Evolutionary conservation across 2,888 invertebrate genomes (phyloP).

Genomic region (Eugnorisma glareosa): DNA sequence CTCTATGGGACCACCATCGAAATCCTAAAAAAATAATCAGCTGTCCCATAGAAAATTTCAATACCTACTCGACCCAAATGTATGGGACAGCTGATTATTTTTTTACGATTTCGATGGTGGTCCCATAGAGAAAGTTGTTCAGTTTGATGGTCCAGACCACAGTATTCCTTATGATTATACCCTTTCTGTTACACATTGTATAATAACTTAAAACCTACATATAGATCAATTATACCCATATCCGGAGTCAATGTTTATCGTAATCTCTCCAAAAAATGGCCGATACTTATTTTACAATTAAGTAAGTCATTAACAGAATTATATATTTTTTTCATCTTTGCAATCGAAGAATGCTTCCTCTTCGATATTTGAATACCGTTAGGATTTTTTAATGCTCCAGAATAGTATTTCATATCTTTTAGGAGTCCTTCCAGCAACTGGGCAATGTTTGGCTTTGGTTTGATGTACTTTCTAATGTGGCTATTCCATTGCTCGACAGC

Average conservation of each 20-base stretch:
- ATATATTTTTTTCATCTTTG: neutral
- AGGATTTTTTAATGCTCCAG: constrained; percentile 21
- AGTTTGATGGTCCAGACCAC: too few species aligned
- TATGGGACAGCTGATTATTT: too few species aligned
- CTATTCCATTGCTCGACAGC: constrained; percentile 41
- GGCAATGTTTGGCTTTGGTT: constrained; percentile 18
- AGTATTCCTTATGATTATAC: too few species aligned
- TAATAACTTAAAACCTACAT: neutral
- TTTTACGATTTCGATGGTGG: too few species aligned
- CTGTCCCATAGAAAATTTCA: too few species aligned
- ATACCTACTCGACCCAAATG: too few species aligned
- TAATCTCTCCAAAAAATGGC: constrained; percentile 6
- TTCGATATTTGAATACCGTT: constrained; percentile 21
- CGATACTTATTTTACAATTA: constrained; percentile 1
- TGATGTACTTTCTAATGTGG: constrained; percentile 35
- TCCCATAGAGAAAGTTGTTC: too few species aligned
- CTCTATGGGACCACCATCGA: too few species aligned
- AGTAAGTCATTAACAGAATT: neutral
- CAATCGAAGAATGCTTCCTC: neutral
- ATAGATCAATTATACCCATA: neutral
- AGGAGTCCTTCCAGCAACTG: too few species aligned
- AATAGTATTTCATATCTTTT: constrained; percentile 24
- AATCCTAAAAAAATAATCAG: too few species aligned
- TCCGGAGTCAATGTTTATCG: constrained; percentile 1
- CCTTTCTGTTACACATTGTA: neutral